Percentiles rank a stretch among this genome's conserved stretches.
Evolutionary conservation across 2,797 vertebrate species (phyloP).

Genomic region (Rhadinocentrus ornatus): DNA sequence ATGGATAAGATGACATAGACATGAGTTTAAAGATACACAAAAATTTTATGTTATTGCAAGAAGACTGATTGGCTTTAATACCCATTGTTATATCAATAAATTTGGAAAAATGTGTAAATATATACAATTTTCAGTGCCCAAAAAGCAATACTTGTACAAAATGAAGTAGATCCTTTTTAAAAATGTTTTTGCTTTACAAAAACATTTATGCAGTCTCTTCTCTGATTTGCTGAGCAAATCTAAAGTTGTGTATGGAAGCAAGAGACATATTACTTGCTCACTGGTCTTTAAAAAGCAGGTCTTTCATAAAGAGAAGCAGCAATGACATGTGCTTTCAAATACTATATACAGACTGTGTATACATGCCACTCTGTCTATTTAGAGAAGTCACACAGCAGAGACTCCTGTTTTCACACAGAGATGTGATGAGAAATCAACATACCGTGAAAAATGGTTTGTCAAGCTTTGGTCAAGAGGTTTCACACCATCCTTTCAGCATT

Average conservation of each 20-base stretch:
- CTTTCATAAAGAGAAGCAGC: slow-evolving; percentile 10
- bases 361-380: slow-evolving; percentile 38
- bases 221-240: slow-evolving; percentile 17
- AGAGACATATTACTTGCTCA: slow-evolving; percentile 20
- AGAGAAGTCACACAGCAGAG: slow-evolving; percentile 43
- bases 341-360: slow-evolving; percentile 39
- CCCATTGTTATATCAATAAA: background rate
- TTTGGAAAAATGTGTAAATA: background rate
- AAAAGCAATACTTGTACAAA: slow-evolving; percentile 3
- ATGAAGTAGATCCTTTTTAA: background rate
- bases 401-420: slow-evolving; percentile 44
- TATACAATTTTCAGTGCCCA: background rate
- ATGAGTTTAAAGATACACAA: background rate
- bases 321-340: slow-evolving; percentile 49
- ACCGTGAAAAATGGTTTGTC: slow-evolving; percentile 58
- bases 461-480: slow-evolving; percentile 50
- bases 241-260: background rate
- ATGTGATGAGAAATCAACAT: slow-evolving; percentile 62
- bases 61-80: background rate
- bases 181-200: background rate
- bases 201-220: background rate
- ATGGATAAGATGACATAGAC: too few relatives aligned
- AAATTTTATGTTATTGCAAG: background rate
- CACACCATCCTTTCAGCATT: slow-evolving; percentile 13
- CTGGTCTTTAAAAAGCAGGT: slow-evolving; percentile 15